phyloP scores from a whole-genome alignment of 64 coral and sea anemone genomes.

The Montipora efflorescens region DNA sequence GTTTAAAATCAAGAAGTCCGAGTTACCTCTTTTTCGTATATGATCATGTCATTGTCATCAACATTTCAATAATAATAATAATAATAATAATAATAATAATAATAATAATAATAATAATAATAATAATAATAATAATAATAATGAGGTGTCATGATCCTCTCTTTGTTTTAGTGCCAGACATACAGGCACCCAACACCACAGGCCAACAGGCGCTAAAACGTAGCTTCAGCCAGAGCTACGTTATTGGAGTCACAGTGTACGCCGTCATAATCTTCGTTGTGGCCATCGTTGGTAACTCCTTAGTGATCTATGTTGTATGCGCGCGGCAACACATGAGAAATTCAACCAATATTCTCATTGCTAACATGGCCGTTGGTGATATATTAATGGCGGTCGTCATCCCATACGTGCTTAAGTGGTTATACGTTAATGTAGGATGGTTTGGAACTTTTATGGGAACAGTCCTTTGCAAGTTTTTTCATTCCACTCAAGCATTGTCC shows the following conservation, averaged over 20 bases:
- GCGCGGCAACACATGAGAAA: constrained; percentile 75
- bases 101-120: no score
- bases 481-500: constrained; percentile 42
- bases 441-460: constrained; percentile 69
- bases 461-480: constrained; percentile 68
- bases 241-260: constrained; percentile 44
- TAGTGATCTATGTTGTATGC: constrained; percentile 78
- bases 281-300: constrained; percentile 67
- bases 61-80: no score
- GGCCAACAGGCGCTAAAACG: background rate
- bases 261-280: constrained; percentile 64
- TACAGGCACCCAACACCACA: background rate
- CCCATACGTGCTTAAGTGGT: constrained; percentile 77
- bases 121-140: no score
- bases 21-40: no score
- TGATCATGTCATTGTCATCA: no score
- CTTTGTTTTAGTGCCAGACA: background rate
- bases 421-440: constrained; percentile 67
- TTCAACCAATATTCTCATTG: constrained; percentile 88
- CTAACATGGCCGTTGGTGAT: constrained; percentile 87
- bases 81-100: no score
- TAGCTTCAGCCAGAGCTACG: constrained; percentile 24
- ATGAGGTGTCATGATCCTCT: background rate
- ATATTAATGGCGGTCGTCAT: constrained; percentile 69
- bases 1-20: no score